Conservation (phyloP, 1,140 invertebrate species). For the Cheumatopsyche charites region DNA sequence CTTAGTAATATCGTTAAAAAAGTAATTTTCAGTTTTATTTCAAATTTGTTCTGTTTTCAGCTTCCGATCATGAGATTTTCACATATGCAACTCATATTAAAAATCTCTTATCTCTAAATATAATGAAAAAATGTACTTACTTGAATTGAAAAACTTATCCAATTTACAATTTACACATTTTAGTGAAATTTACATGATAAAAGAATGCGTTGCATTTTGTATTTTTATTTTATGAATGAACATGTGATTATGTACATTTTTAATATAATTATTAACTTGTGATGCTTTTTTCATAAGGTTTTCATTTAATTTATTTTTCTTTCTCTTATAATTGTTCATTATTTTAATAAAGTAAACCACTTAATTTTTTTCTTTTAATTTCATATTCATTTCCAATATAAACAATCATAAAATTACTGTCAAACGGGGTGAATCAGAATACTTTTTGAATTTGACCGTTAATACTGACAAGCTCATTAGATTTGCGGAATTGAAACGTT, state of each 20-base stretch:
- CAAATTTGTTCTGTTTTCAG: not conserved
- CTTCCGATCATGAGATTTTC: not conserved
- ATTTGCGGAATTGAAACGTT: no score
- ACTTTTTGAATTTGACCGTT: no score
- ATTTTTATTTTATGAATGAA: not conserved
- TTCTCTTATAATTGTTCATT: not conserved
- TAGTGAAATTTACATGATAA: no score
- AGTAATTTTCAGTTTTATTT: not conserved
- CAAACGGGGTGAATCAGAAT: no score
- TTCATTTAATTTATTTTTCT: not conserved
- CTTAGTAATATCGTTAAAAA: no score
- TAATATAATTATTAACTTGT: not conserved
- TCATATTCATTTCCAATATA: no score
- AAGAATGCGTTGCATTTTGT: not conserved
- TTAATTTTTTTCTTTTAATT: not conserved
- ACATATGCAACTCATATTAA: no score
- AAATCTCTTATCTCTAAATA: no score
- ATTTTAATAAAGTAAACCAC: conserved; percentile 17
- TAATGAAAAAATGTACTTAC: conserved; percentile 1
- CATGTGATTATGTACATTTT: not conserved
- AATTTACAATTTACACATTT: no score
- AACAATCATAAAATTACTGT: no score
- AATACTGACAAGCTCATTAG: no score
- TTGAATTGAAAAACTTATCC: not conserved
- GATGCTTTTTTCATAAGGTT: not conserved